phyloP scores from a whole-genome alignment of 2,888 invertebrate genomes.

The Ormyrus rosae region DNA sequence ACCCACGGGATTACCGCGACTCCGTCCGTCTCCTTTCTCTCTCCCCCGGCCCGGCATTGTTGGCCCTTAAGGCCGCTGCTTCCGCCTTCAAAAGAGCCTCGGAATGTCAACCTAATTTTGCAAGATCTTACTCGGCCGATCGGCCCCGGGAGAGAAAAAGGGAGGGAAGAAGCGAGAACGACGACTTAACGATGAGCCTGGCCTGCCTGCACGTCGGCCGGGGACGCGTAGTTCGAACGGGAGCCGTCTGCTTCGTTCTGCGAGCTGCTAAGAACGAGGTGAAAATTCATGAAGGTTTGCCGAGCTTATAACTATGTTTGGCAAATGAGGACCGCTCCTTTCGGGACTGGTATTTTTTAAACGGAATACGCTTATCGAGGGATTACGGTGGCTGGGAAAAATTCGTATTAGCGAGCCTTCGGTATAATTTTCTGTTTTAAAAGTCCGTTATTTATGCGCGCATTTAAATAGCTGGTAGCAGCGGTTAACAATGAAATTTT shows the following conservation, averaged over 20 bases:
- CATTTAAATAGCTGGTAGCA: no score
- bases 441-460: neutral
- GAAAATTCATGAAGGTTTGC: no score
- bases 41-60: conserved; percentile 59
- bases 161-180: no score
- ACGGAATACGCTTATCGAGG: neutral
- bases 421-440: neutral
- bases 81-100: conserved; percentile 55
- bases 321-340: no score
- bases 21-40: conserved; percentile 56
- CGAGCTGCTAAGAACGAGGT: no score
- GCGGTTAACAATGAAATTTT: no score
- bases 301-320: no score
- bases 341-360: no score
- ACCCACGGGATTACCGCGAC: conserved; percentile 69
- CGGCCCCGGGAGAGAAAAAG: conserved; percentile 24
- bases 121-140: conserved; percentile 66
- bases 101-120: conserved; percentile 73
- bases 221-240: no score
- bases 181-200: no score
- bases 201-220: no score
- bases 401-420: neutral
- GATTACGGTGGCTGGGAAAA: neutral
- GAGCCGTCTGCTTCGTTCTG: no score
- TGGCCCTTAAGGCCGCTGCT: conserved; percentile 52